These are phyloP conservation scores for Ibidorhyncha struthersii DNA, from an alignment of 2,113 vertebrate genomes.

Conservation along the genomic window DNA sequence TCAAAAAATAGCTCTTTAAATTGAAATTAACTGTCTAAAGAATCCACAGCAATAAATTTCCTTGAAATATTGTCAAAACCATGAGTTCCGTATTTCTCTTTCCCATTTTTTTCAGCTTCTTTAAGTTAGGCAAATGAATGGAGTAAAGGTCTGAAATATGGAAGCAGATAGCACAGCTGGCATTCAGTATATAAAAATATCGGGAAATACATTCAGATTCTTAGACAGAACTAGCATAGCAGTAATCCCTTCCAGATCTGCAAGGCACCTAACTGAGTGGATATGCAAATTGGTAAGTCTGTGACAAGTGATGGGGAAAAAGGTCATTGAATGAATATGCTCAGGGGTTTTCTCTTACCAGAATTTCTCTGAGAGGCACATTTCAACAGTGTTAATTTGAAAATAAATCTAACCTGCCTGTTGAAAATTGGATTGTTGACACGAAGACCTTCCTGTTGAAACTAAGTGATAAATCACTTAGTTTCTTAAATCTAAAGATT, in stretches of 20 bases:
- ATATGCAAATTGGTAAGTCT: background rate
- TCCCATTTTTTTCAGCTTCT: background rate
- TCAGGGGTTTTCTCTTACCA: background rate
- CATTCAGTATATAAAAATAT: background rate
- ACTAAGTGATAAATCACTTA: background rate
- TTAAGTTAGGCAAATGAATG: background rate
- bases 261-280: background rate
- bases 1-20: background rate
- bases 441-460: background rate
- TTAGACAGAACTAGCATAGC: background rate
- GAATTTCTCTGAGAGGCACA: background rate
- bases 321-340: background rate
- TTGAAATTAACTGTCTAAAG: background rate
- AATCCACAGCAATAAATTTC: background rate
- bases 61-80: background rate
- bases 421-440: background rate
- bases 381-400: background rate
- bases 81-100: background rate
- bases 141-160: background rate
- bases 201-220: background rate
- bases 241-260: background rate
- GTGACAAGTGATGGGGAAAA: background rate
- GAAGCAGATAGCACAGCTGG: background rate
- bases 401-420: background rate
- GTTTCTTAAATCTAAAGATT: too few species aligned